Base-by-base conservation (phyloP, 1,140 invertebrate species). In the Acyrthosiphon pisum region DNA sequence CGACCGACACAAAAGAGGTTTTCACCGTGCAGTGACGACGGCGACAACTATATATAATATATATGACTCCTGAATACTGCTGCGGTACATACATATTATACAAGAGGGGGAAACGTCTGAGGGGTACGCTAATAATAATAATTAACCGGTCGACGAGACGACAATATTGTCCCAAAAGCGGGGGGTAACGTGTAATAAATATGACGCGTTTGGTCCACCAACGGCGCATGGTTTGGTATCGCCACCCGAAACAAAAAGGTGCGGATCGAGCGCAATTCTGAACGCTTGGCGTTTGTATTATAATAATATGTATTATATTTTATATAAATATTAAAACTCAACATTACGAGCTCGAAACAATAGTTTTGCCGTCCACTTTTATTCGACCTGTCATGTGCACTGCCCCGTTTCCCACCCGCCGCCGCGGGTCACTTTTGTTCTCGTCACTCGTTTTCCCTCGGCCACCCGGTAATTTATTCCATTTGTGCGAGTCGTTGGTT, bases 391-490 rank as follows among this genome's bases (percentile, higher is more conserved):
- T 93, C 91, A 93, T 44, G 91, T 86, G 91, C 91, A 93, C 46
- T 50, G 81, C 76, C 11, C 91, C 18, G 20, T 86, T 93, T 86
- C 50, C 91, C 48, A 37, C 50, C 23, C 35, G 14, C 81, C 48
- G n/a, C 76, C 76, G 14, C 90, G 41, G 46, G 22, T n/a, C 91
- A 93, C 91, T 93, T 93, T 93, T 93, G 91, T 93, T 93, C 81
- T 93, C 91, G 91, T 84, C 81, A 93, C 81, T 93, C 89, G 46
- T 91, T 81, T 83, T 81, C 44, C 68, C 68, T 76, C 68, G 18
- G 44, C 68, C 90, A 41, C n/a, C 81, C 91, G 81, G 81, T 93
- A 93, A 93, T 86, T 93, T 93, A 93, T 93, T 93, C 91, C 91
- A 50, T 86, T 93, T 93, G 91, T 56, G 35, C 81, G n/a, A 93